Evolutionary conservation across 2,113 vertebrate species (phyloP), one percentile per base, ranked within the genome.

Genomic region (Clarias magur): DNA sequence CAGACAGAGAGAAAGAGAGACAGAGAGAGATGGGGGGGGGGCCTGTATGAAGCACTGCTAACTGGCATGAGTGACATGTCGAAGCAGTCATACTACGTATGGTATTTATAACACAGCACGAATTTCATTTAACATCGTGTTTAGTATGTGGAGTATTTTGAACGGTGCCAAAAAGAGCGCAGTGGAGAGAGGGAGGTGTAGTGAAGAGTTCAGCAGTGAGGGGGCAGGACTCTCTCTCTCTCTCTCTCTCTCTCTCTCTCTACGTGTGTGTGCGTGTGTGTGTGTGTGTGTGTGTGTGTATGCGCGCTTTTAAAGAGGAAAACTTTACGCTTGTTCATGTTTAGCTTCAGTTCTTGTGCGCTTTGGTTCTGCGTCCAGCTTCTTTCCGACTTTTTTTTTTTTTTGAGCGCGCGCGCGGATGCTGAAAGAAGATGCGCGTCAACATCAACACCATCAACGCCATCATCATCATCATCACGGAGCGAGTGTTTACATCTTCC

Each of bases 251-350:
- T 90, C 53, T 38, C 60, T 62, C 42, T 42, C 76, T 84, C 57
- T 53, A 53, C 82, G 25, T 92, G 73, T 88, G 92, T 92, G 92
- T 89, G 53, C 30, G 5, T 30, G 11, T 30, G 15, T 59, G 25
- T 17, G 25, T 57, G 76, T 4, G 8, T 21, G 78, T 10, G 78
- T 12, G 78, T 3, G 78, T 0, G 78, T 0, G 78, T 6, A 54
- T 88, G 91, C 82, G 90, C 91, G 91, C 93, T 94, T 93, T 95
- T 95, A 96, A 95, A 83, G 81, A 68, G 95, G 93, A 94, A 94
- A 96, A 96, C 94, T 95, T 95, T 95, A 91, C 90, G 92, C 93
- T 95, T 95, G 93, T 94, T 93, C 92, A 95, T 94, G 95, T 95
- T 95, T 93, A 92, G 94, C 93, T 93, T 93, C 84, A 94, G 91